Base-by-base conservation (phyloP, 2,797 vertebrate species). In the Decapterus maruadsi region DNA sequence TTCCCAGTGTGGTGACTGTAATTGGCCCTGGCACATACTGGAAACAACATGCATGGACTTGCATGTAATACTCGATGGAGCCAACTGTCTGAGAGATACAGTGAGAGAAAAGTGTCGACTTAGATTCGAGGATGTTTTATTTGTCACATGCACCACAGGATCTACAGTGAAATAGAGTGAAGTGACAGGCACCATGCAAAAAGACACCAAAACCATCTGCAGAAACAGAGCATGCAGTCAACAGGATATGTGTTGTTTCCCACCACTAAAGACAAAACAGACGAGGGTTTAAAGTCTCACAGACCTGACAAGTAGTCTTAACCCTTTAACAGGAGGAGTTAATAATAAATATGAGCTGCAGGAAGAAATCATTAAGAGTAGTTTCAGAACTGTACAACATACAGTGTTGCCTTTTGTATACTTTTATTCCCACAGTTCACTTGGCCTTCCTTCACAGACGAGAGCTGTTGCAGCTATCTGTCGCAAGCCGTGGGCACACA, bases 401-500 rank as follows among this genome's bases (percentile, higher is more conserved):
- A 9, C 12, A 51, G n/a, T 19, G 9, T 22, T 22, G n/a, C 20
- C n/a, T 51, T 51, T 51, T 51, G 1, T 11, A 26, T 7, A 54
- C 12, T 26, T 48, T 48, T 11, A 20, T 50, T 50, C 48, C 8
- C 14, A 26, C 12, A 40, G 50, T 22, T 53, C 51, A 11, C 8
- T 62, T 5, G 31, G 31, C 31, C 31, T 62, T 1, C 31, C 26
- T 63, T 48, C 46, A 55, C 10, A 63, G 7, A 34, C 4, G 31
- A 34, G 31, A 67, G 14, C 13, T 50, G n/a, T 6, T 51, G 2
- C 2, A 10, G 8, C 29, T 36, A 4, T 54, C 38, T 22, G 14
- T 65, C n/a, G 12, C 48, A 53, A 70, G 57, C 61, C 48, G 38
- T 72, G 58, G 75, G 72, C 72, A 83, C 11, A n/a, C 55, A 84